Evolutionary conservation across 2,797 vertebrate genomes (phyloP), one percentile per base, ranked within the genome.

Genomic region (Melanogrammus aeglefinus): DNA sequence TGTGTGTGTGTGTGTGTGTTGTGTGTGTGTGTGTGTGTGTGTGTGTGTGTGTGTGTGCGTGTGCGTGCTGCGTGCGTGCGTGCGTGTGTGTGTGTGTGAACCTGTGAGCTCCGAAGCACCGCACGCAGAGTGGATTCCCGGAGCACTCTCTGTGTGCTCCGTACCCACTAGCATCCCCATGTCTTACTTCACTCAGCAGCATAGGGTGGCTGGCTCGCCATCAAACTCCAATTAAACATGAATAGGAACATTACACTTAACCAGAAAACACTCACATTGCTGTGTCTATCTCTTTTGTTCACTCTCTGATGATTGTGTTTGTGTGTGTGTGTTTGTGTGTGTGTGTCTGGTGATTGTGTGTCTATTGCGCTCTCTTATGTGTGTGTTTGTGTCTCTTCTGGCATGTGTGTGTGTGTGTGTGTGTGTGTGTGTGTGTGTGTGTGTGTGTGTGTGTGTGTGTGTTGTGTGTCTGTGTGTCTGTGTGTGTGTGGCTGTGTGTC

Each of bases 341-440:
- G 13, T 44, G 41, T 44, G 41, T 14, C 36, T 39, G 38, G 41
- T 44, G 41, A 3, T 13, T 44, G 41, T 44, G 13, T 44, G 13
- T 44, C 41, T 44, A 3, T 16, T 16, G 12, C 41, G 3, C 41
- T 44, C 41, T 44, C 41, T 44, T 2, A 44, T 44, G 41, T 3
- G 10, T 44, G 10, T 14, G 41, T 44, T 3, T 44, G 13, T 44
- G 41, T 44, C 13, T 44, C 12, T 16, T 16, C 14, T 51, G 16
- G 1, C 29, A 31, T 35, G 35, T 35, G 35, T 35, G 35, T 35
- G 35, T 35, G 35, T 57, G 77, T 78, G 33, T 74, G 77, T 69
- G 72, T 31, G 72, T 66, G 51, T 69, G 74, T 75, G 78, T 74
- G 44, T 78, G 21, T 83, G 41, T 77, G 10, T 31, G 13, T 51